These are phyloP conservation scores for Holothuria glaberrima DNA, from an alignment of 35 echinoderm and acorn worm species.

Conservation along the genomic window DNA sequence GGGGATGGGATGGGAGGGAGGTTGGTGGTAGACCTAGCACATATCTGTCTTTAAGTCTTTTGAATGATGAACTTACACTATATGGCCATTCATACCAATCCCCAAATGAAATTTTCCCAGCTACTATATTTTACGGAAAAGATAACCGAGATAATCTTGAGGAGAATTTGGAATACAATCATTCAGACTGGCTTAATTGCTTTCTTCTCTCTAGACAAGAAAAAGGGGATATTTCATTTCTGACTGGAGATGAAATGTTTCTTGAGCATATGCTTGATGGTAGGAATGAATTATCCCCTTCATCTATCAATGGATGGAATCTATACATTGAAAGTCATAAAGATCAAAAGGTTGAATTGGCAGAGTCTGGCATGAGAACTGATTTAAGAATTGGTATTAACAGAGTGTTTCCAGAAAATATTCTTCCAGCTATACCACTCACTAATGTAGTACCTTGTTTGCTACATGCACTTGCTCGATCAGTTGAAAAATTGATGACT, in stretches of 20 bases:
- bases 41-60: constrained; percentile 26
- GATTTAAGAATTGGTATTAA: background rate
- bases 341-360: constrained; percentile 9
- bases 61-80: constrained; percentile 41
- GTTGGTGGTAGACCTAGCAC: constrained; percentile 43
- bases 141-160: constrained; percentile 52
- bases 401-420: background rate
- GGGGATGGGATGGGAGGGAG: constrained; percentile 40
- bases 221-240: background rate
- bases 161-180: constrained; percentile 36
- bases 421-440: constrained; percentile 22
- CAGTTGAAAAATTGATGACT: background rate
- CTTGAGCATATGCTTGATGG: constrained; percentile 55
- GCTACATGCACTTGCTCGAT: constrained; percentile 14
- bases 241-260: constrained; percentile 64
- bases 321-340: background rate
- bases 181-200: background rate
- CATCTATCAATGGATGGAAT: constrained; percentile 24
- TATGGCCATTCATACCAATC: constrained; percentile 33
- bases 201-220: background rate
- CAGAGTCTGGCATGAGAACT: background rate
- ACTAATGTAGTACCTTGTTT: constrained; percentile 20
- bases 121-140: constrained; percentile 47
- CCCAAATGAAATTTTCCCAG: constrained; percentile 50
- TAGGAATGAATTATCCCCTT: background rate